Evolutionary conservation across 2,888 invertebrate genomes (phyloP).

Genomic region (Archips xylosteana): DNA sequence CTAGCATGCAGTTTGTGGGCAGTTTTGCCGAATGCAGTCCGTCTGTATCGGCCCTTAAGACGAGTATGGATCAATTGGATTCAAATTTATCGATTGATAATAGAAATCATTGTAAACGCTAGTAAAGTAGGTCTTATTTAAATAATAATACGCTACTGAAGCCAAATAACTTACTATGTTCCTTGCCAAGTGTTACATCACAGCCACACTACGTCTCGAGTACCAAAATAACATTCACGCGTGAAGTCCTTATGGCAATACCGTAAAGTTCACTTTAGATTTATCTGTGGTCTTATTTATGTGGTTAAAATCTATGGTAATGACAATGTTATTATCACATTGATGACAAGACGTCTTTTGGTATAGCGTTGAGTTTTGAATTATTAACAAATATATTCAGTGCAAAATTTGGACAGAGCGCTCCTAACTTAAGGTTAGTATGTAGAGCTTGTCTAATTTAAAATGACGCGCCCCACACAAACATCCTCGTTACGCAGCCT

Average conservation of each 20-base stretch:
- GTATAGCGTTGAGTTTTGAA: neutral
- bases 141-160: slow-evolving; percentile 5
- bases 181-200: slow-evolving; percentile 27
- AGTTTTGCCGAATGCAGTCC: no score
- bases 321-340: slow-evolving; percentile 27
- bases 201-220: slow-evolving; percentile 1
- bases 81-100: neutral
- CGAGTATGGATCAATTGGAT: no score
- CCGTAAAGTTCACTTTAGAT: neutral
- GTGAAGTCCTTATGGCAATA: neutral
- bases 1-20: no score
- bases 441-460: no score
- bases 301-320: neutral
- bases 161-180: slow-evolving; percentile 18
- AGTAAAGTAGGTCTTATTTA: slow-evolving; percentile 12
- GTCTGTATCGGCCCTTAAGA: no score
- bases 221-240: neutral
- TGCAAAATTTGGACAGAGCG: neutral
- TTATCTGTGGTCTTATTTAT: neutral
- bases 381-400: neutral
- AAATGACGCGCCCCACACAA: no score
- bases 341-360: neutral
- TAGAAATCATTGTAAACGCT: neutral
- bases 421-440: no score
- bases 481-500: no score